phyloP scores from a whole-genome alignment of 2,113 vertebrate genomes.

The Myiagra hebetior region DNA sequence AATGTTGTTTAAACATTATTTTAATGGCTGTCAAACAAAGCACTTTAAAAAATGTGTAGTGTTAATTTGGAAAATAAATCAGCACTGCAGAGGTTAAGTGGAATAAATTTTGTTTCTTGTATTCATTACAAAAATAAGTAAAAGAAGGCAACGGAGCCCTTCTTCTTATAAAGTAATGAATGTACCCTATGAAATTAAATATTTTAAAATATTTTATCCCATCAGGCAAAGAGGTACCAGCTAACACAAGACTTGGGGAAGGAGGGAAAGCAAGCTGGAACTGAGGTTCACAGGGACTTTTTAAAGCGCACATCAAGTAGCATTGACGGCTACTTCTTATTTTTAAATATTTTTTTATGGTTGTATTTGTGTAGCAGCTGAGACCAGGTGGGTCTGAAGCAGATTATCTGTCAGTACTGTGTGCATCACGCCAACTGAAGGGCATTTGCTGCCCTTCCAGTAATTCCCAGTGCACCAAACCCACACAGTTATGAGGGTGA shows the following conservation, averaged over 20 bases:
- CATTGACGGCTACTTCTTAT: not conserved
- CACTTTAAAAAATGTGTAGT: not conserved
- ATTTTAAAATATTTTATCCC: not conserved
- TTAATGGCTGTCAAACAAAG: not conserved
- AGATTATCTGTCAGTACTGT: not conserved
- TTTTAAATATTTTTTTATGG: not conserved
- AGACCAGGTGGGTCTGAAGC: not conserved
- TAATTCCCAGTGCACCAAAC: not conserved
- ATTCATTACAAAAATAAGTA: not conserved
- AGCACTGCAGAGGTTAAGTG: not conserved
- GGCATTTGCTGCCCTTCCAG: not conserved
- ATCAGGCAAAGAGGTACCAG: not conserved
- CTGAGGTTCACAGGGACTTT: not conserved
- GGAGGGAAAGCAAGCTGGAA: not conserved
- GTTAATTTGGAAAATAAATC: not conserved
- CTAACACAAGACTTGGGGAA: not conserved
- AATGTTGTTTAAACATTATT: not conserved
- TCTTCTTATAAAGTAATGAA: not conserved
- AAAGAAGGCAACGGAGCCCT: not conserved
- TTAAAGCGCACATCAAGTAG: not conserved
- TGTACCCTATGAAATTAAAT: not conserved
- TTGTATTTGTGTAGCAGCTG: not conserved
- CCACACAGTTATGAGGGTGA: not conserved
- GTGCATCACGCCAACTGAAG: accelerated
- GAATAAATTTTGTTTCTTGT: not conserved